These are phyloP conservation scores for Chloromyia formosa DNA, from an alignment of 2,888 invertebrate genomes.

Conservation along the genomic window DNA sequence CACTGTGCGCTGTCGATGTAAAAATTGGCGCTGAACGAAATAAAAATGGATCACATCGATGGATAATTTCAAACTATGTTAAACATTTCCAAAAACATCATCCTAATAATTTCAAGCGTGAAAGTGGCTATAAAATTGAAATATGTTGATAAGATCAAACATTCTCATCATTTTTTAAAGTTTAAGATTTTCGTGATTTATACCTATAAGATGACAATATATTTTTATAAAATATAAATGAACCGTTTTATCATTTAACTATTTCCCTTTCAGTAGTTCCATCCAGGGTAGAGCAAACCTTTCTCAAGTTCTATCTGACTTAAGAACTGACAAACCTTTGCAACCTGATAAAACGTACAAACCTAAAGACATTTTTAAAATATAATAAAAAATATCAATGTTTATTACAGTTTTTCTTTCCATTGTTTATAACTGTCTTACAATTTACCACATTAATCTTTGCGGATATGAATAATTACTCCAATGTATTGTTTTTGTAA, in stretches of 20 bases:
- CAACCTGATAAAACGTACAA: too few relatives aligned
- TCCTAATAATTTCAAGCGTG: constrained; percentile 24
- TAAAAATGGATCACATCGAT: constrained; percentile 44
- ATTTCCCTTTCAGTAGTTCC: too few relatives aligned
- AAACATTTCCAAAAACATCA: constrained; percentile 44
- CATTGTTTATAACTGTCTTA: background rate
- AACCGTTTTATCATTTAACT: too few relatives aligned
- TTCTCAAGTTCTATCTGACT: too few relatives aligned
- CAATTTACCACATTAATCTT: constrained; percentile 85
- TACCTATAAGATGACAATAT: too few relatives aligned
- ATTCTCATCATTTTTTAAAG: background rate
- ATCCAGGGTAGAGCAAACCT: too few relatives aligned
- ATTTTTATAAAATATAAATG: too few relatives aligned
- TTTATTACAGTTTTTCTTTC: background rate
- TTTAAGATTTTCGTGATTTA: too few relatives aligned
- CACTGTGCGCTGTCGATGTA: constrained; percentile 29
- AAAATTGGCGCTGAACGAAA: constrained; percentile 42
- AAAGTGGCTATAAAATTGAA: constrained; percentile 41
- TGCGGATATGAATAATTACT: constrained; percentile 75
- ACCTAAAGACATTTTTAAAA: too few relatives aligned
- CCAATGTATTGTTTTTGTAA: constrained; percentile 83
- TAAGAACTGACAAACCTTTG: too few relatives aligned
- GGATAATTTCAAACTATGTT: constrained; percentile 44
- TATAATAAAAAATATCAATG: too few relatives aligned
- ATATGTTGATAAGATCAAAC: constrained; percentile 17